Percentiles rank a stretch among this genome's conserved stretches.
These are phyloP conservation scores for Cydia strobilella DNA, from an alignment of 1,140 invertebrate species.

Conservation along the genomic window DNA sequence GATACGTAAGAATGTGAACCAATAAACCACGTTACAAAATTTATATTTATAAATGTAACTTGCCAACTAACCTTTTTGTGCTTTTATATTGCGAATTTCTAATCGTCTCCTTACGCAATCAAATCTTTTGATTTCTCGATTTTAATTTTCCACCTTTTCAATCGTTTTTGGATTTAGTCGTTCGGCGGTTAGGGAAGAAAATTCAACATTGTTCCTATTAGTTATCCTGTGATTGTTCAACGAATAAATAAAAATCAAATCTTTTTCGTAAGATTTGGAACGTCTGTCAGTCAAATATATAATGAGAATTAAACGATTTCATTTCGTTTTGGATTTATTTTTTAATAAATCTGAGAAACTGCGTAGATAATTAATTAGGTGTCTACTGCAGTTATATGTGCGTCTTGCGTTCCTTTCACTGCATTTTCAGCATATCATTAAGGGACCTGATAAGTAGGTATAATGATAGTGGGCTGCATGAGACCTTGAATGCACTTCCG, in stretches of 20 bases:
- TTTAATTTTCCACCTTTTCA: background rate
- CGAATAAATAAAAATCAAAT: conserved; percentile 3
- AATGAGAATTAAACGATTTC: too few species aligned
- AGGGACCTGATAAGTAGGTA: background rate
- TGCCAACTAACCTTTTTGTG: background rate
- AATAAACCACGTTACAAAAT: too few species aligned
- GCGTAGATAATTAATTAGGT: background rate
- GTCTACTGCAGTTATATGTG: background rate
- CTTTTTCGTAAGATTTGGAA: too few species aligned
- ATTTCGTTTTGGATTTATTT: background rate
- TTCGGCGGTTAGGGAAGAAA: background rate
- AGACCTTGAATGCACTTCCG: conserved; percentile 20
- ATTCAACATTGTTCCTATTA: conserved; percentile 12
- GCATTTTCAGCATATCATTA: background rate
- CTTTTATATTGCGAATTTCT: background rate
- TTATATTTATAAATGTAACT: too few species aligned
- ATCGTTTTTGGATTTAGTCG: background rate
- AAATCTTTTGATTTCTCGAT: conserved; percentile 13
- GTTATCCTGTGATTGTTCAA: too few species aligned
- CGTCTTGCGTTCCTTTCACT: background rate
- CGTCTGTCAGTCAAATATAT: background rate
- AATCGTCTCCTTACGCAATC: background rate
- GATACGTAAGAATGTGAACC: too few species aligned
- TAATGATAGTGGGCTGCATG: background rate
- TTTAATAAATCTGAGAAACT: background rate